Base-by-base conservation (phyloP, 1,140 invertebrate species). In the Sesamia nonagrioides region DNA sequence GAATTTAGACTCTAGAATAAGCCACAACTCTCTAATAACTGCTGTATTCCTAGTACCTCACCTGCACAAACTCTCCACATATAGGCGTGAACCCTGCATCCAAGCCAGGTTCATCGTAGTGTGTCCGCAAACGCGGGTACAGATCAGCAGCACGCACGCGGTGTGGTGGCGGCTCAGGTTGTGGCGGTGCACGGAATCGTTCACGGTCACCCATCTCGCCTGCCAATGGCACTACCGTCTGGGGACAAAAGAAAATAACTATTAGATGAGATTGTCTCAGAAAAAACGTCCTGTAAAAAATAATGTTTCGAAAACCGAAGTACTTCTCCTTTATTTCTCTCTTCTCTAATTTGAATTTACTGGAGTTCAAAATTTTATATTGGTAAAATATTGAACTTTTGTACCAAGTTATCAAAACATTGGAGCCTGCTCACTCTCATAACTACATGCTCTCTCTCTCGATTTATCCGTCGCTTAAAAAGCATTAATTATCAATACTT, bases 61-160 rank as follows among this genome's bases (percentile, higher is more conserved):
- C 95, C 91, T 95, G 93, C 21, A 95, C 88, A 48, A 94, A 95
- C 82, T 95, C 95, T 11, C 91, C 95, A 82, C 94, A 95, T 75
- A 95, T 95, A 7, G 94, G 92, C 60, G 88, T 82, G 88, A 95
- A 95, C 42, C 91, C 92, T 7, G 91, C 84, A 11, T 92, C 91
- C n/a, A 95, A 73, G 21, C 87, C 91, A 6, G 93, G 93, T 85
- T 95, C 95, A 80, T 95, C 95, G 82, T 89, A 89, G 75, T 95
- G 91, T 37, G 93, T 89, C 18, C 90, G 86, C 78, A 86, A 78
- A 6, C 92, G 91, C 45, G 95, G 94, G 84, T 92, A 95, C 9
- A 95, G 86, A 76, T 95, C 95, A 7, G 91, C 86, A 71, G 94
- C 92, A 77, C 94, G 90, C 66, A 92, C 89, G 74, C 92, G 90